Percentiles rank a stretch among this genome's conserved stretches.
These are phyloP conservation scores for Perca schrenkii DNA, from an alignment of 2,113 vertebrate species.

Conservation along the genomic window DNA sequence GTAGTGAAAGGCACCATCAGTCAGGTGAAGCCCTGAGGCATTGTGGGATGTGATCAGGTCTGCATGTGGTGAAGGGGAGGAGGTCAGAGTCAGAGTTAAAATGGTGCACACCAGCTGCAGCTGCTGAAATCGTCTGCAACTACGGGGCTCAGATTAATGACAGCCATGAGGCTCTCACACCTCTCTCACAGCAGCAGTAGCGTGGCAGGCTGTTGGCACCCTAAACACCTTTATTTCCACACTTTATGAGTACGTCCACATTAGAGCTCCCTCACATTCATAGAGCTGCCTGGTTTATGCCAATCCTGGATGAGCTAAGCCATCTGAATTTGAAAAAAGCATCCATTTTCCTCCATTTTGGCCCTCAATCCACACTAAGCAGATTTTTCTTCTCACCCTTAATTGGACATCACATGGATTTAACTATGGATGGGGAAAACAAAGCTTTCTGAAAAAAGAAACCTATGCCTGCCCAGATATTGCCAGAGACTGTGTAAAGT, in stretches of 20 bases:
- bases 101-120: slow-evolving; percentile 59
- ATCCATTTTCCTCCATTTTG: background rate
- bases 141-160: slow-evolving; percentile 65
- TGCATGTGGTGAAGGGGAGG: slow-evolving; percentile 26
- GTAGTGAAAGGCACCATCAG: slow-evolving; percentile 57
- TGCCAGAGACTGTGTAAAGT: background rate
- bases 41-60: slow-evolving; percentile 58
- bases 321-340: slow-evolving; percentile 2
- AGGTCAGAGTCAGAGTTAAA: slow-evolving; percentile 54
- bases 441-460: background rate
- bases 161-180: slow-evolving; percentile 50
- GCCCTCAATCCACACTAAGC: background rate
- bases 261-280: background rate
- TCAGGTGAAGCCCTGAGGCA: slow-evolving; percentile 61
- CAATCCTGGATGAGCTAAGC: background rate
- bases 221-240: slow-evolving; percentile 52
- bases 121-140: slow-evolving; percentile 50
- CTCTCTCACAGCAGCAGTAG: slow-evolving; percentile 44
- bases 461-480: background rate
- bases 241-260: slow-evolving; percentile 9
- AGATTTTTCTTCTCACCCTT: background rate
- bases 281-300: background rate
- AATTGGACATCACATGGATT: background rate
- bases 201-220: slow-evolving; percentile 62
- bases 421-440: background rate